Conservation (phyloP, 1,140 invertebrate species). For the Trissolcus basalis region DNA sequence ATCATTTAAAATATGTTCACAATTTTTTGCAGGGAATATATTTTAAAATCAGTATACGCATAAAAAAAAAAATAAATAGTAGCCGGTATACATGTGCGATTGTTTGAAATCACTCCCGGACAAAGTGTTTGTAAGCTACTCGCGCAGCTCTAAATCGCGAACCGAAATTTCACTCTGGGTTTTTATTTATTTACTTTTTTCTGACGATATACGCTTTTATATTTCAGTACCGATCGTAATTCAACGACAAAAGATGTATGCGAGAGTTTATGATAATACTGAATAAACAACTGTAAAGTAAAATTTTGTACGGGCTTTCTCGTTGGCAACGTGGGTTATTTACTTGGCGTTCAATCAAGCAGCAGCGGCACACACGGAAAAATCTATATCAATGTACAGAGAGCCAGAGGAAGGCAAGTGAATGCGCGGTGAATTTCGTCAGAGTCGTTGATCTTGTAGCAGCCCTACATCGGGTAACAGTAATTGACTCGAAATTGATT, state of each 20-base stretch:
- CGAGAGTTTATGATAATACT: neutral
- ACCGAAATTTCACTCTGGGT: too few species aligned
- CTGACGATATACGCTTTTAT: too few species aligned
- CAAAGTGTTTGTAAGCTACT: neutral
- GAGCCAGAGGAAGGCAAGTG: neutral
- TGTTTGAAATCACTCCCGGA: conserved; percentile 1
- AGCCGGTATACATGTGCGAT: conserved; percentile 14
- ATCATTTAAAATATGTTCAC: conserved; percentile 30
- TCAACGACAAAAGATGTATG: too few species aligned
- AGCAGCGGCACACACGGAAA: too few species aligned
- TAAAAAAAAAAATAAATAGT: conserved; percentile 29
- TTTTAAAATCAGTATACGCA: conserved; percentile 39
- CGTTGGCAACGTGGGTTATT: too few species aligned
- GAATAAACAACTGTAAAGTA: too few species aligned
- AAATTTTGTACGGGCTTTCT: too few species aligned
- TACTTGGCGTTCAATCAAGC: too few species aligned
- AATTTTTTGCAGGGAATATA: conserved; percentile 24
- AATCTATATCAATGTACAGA: too few species aligned
- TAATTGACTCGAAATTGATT: conserved; percentile 22
- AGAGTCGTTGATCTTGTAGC: neutral
- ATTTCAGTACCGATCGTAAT: too few species aligned
- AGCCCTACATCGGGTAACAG: neutral
- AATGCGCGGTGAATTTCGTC: conserved; percentile 4
- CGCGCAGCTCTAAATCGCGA: neutral
- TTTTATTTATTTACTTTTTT: too few species aligned